These are phyloP conservation scores for Prietella phreatophila DNA, from an alignment of 2,113 vertebrate genomes.

Conservation along the genomic window DNA sequence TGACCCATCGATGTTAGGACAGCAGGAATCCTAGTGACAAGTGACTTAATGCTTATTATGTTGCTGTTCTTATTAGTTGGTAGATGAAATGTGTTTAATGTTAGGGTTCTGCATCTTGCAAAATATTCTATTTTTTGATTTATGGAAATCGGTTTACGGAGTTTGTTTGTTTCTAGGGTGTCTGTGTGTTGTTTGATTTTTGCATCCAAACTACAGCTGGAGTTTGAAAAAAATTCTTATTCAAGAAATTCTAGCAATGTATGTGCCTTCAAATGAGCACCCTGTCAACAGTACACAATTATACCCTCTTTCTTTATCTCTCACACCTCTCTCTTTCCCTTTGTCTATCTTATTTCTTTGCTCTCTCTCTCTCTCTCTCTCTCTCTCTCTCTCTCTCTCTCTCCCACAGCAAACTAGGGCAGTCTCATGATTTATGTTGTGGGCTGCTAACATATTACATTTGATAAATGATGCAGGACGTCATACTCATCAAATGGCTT, in stretches of 20 bases:
- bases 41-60: not conserved
- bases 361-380: conserved; percentile 1
- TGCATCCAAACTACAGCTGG: not conserved
- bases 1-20: not conserved
- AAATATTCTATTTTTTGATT: not conserved
- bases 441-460: conserved; percentile 48
- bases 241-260: not conserved
- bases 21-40: not conserved
- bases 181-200: not conserved
- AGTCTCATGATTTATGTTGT: conserved; percentile 49
- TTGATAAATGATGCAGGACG: conserved; percentile 47
- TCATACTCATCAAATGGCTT: conserved; percentile 20
- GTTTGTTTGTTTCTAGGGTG: not conserved
- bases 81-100: not conserved
- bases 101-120: not conserved
- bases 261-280: conserved; percentile 27
- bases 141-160: not conserved
- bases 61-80: not conserved
- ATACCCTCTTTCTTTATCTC: not conserved
- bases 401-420: conserved; percentile 29
- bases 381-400: not conserved
- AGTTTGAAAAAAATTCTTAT: conserved; percentile 3
- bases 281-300: conserved; percentile 19
- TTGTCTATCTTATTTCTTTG: not conserved
- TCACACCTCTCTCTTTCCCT: not conserved